Base-by-base conservation (phyloP, 2,797 vertebrate genomes). In the Adrianichthys oophorus region DNA sequence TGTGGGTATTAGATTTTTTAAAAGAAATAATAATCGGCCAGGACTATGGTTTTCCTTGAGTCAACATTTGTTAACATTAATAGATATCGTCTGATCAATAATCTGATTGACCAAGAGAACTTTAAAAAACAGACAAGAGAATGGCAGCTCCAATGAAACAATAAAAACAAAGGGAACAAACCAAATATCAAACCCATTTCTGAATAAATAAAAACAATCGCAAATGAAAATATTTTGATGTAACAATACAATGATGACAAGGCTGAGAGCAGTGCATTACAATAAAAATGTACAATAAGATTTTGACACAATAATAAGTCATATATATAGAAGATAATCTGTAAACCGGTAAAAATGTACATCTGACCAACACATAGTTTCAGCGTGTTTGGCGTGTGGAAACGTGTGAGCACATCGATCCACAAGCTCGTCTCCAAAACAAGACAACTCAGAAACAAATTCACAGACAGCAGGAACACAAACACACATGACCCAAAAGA, bases 261-360 rank as follows among this genome's bases (percentile, higher is more conserved):
- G 65, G 55, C 49, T 65, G 72, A 83, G 73, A 77, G 78, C 90
- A 91, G 90, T 90, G 90, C 88, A 87, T 85, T 80, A 68, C 85
- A 92, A 87, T 18, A 53, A 78, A 58, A 58, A 75, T 56, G 56
- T 70, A 84, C 74, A 77, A 68, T 87, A 80, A 90, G 89, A 91
- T 84, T 85, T 78, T 53, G 53, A 85, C 83, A 91, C 70, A 80
- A 37, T 37, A 37, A 37, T 37, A 37, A 12, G 10, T 37, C 68
- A 72, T 44, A 41, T 72, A 79, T 62, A 82, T 62, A 71, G 65
- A 82, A 65, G 73, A 62, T 62, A 67, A 58, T 57, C 67, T 79
- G 80, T 67, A 54, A 77, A 72, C 79, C 73, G 37, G 65, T 72
- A 65, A 68, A 84, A 80, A 72, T 77, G 62, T 66, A 83, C 74